phyloP scores from a whole-genome alignment of 2,113 vertebrate genomes.

The Rhinopithecus roxellana region DNA sequence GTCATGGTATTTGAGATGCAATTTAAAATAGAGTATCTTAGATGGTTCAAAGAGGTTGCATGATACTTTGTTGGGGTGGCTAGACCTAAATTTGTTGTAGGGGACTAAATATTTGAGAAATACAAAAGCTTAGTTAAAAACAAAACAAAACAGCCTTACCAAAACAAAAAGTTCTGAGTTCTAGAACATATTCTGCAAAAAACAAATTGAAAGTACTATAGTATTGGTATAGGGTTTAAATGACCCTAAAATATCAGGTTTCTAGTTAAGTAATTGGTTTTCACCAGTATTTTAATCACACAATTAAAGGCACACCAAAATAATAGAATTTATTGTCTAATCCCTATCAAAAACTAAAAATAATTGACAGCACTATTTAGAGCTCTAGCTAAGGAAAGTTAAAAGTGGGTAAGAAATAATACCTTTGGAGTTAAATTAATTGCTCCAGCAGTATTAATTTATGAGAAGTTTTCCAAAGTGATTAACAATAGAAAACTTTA shows the following conservation, averaged over 20 bases:
- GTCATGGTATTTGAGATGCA: neutral
- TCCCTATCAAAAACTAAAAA: neutral
- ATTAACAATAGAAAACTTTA: neutral
- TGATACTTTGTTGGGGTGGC: neutral
- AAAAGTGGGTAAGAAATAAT: neutral
- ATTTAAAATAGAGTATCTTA: conserved; percentile 30
- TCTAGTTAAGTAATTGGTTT: conserved; percentile 18
- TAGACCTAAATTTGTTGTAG: neutral
- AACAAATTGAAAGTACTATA: neutral
- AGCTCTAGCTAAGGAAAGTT: neutral
- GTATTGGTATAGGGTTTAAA: neutral
- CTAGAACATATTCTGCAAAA: neutral
- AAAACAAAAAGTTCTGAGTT: neutral
- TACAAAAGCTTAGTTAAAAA: neutral
- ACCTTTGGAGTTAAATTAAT: neutral
- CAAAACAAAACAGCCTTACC: neutral
- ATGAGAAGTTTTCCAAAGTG: neutral
- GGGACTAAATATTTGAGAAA: conserved; percentile 26
- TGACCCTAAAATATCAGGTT: neutral
- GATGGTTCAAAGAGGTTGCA: neutral
- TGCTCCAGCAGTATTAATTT: neutral
- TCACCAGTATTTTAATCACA: neutral
- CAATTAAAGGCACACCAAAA: neutral
- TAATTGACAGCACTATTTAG: neutral
- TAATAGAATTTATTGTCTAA: neutral